Base-by-base conservation (phyloP, 2,888 invertebrate genomes). In the Synanthedon vespiformis region DNA sequence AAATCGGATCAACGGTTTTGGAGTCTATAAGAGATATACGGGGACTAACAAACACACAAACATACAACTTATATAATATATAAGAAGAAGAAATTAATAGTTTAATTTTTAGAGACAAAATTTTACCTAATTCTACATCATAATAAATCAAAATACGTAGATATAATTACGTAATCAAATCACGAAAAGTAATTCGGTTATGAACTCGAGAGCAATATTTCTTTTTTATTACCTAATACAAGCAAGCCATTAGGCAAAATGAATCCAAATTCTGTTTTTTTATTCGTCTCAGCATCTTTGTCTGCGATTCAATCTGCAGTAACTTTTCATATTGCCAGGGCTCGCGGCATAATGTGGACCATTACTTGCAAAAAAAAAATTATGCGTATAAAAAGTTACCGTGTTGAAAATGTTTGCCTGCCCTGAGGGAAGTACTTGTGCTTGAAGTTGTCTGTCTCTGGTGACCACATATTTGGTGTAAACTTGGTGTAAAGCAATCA, bases 221-320 rank as follows among this genome's bases (percentile, higher is more conserved):
- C 44, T 44, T 14, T 44, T 44, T 44, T 44, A 44, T 44, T 44
- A 14, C 44, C 44, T 44, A 12, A 44, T 13, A 44, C 13, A 11
- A 44, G 44, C 44, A 44, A 44, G 44, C 44, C 12, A 44, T 44
- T 44, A 44, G 44, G 14, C 8, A n/a, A 44, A 44, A 44, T 44
- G 44, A 44, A 12, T n/a, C 13, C 13, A 6, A 44, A 44, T 14
- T 44, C 44, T 13, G 16, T 48, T 18, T 48, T 48, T 48, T 48
- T 48, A 48, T 48, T 48, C 16, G 40, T 51, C 44, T 52, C 48
- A 52, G 54, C 58, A 55, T 57, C 61, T 65, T 44, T 44, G n/a
- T 63, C 61, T 63, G 61, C 64, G 63, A 68, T 74, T 70, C 71
- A 73, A 76, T 76, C 72, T 75, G 77, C 72, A 77, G 71, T 77